Conservation (phyloP, 1,140 invertebrate species). For the Scaptomyza graminum region DNA sequence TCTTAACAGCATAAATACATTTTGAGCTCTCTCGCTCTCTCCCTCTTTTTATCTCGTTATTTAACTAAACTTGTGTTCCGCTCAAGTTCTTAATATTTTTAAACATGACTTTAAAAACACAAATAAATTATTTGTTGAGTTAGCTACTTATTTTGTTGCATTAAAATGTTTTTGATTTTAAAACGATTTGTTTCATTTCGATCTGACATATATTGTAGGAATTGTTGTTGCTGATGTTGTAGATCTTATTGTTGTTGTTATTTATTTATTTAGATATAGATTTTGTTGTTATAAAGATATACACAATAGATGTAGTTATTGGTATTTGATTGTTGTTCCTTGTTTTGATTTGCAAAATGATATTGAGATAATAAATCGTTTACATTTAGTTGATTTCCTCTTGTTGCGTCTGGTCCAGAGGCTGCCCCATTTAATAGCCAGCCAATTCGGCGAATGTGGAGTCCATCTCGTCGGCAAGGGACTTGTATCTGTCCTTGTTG, state of each 20-base stretch:
- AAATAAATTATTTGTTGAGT: constrained; percentile 59
- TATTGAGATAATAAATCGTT: constrained; percentile 76
- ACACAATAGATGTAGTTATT: constrained; percentile 79
- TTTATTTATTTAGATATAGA: constrained; percentile 82
- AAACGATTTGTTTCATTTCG: constrained; percentile 18
- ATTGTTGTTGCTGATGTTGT: constrained; percentile 57
- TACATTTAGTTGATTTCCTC: constrained; percentile 68
- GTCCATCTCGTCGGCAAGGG: constrained; percentile 97
- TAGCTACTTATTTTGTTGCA: constrained; percentile 53
- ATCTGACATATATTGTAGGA: constrained; percentile 11
- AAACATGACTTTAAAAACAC: constrained; percentile 76
- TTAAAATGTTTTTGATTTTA: background rate
- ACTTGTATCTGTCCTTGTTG: constrained; percentile 99
- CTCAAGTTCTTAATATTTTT: constrained; percentile 71
- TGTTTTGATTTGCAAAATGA: constrained; percentile 53
- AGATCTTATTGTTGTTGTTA: constrained; percentile 75
- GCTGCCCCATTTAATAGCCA: constrained; percentile 87
- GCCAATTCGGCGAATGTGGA: constrained; percentile 98
- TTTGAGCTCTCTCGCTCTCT: constrained; percentile 32
- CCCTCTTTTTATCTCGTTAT: constrained; percentile 32
- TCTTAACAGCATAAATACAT: constrained; percentile 61
- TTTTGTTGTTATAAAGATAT: constrained; percentile 69
- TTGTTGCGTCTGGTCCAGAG: constrained; percentile 33
- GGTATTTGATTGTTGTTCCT: constrained; percentile 54
- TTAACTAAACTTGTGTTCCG: constrained; percentile 18